Percentiles rank a stretch among this genome's conserved stretches.
phyloP scores from a whole-genome alignment of 2,888 invertebrate genomes.

The Mythimna loreyi region DNA sequence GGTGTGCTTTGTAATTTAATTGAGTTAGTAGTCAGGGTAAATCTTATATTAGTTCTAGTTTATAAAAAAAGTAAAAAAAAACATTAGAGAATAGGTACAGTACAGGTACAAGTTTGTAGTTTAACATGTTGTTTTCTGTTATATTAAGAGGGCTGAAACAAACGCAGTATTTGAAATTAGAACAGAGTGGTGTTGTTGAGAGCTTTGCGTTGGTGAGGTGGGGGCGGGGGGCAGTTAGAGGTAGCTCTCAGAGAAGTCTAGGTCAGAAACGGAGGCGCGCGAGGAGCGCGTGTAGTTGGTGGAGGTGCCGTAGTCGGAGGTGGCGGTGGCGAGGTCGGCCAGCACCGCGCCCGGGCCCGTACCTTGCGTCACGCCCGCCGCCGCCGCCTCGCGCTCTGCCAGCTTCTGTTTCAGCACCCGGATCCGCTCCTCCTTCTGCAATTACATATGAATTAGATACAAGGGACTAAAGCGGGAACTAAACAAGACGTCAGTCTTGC shows the following conservation, averaged over 20 bases:
- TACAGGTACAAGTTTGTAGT: conserved; percentile 50
- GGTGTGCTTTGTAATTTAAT: conserved; percentile 33
- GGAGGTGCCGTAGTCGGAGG: conserved; percentile 95
- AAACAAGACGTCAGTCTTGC: too few relatives aligned
- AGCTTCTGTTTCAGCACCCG: conserved; percentile 95
- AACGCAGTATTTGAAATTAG: conserved; percentile 42
- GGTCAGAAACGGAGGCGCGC: conserved; percentile 96
- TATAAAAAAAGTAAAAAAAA: conserved; percentile 41
- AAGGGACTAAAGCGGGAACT: neutral
- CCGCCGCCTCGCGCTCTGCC: conserved; percentile 94
- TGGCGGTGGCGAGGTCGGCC: conserved; percentile 95
- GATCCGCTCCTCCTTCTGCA: conserved; percentile 97
- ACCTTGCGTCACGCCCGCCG: conserved; percentile 93
- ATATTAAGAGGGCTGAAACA: conserved; percentile 50
- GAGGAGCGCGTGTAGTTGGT: conserved; percentile 95
- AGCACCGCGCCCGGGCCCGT: conserved; percentile 92
- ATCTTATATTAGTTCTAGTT: conserved; percentile 35
- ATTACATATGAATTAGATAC: conserved; percentile 54
- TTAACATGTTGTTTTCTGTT: conserved; percentile 33
- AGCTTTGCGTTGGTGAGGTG: conserved; percentile 15
- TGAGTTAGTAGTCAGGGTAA: conserved; percentile 17
- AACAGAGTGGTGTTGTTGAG: conserved; percentile 39
- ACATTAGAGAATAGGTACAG: conserved; percentile 52
- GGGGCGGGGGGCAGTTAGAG: conserved; percentile 85
- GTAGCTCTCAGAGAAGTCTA: conserved; percentile 97